These are phyloP conservation scores for Ophion slaviceki DNA, from an alignment of 2,888 invertebrate species.

Conservation along the genomic window DNA sequence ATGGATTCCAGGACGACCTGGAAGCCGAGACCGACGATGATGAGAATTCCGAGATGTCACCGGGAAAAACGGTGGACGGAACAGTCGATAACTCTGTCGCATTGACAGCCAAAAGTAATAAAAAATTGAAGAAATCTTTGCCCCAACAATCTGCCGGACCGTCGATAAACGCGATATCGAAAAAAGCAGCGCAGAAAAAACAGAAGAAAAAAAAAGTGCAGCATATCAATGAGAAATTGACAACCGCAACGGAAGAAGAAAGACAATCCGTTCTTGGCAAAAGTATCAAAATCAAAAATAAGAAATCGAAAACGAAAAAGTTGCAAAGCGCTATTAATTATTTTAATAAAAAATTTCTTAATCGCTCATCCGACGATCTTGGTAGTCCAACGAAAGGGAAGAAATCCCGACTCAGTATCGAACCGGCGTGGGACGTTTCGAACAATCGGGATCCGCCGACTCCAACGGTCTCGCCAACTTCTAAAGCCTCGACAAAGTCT, in stretches of 20 bases:
- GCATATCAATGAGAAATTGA: constrained; percentile 29
- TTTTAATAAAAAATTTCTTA: constrained; percentile 60
- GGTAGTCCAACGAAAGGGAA: constrained; percentile 29
- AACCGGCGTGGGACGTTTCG: constrained; percentile 37
- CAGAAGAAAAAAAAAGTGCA: constrained; percentile 58
- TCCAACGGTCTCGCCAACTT: constrained; percentile 30
- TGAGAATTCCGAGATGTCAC: not conserved
- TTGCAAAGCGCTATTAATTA: constrained; percentile 54
- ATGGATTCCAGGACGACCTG: constrained; percentile 30
- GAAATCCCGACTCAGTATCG: constrained; percentile 46
- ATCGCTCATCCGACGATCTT: constrained; percentile 44
- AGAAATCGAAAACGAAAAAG: constrained; percentile 71
- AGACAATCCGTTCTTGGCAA: constrained; percentile 11
- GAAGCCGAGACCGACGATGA: constrained; percentile 19
- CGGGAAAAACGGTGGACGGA: not conserved
- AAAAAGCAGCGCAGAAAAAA: constrained; percentile 60
- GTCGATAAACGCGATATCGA: constrained; percentile 33
- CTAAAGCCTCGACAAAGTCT: constrained; percentile 23
- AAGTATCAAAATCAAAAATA: constrained; percentile 72
- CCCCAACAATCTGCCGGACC: not conserved
- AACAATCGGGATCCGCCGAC: constrained; percentile 50
- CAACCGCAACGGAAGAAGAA: not conserved
- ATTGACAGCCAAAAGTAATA: constrained; percentile 28
- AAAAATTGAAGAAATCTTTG: constrained; percentile 48
- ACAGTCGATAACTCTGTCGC: constrained; percentile 3